A percentile compares a stretch with the other conserved stretches of the same genome.
Conservation (phyloP, 2,113 vertebrate genomes). For the Actinemys pallida region DNA sequence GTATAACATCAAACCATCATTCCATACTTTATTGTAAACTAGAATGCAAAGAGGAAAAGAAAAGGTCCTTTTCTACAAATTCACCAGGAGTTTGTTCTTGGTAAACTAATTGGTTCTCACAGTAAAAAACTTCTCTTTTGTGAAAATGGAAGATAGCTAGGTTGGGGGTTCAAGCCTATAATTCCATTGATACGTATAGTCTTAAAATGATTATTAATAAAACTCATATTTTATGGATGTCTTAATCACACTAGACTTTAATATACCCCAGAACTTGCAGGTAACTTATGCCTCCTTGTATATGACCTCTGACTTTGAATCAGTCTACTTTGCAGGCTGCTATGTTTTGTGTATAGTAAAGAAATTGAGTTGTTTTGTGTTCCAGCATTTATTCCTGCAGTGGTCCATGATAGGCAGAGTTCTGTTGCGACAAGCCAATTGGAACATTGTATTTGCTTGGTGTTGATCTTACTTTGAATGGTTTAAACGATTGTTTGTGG, state of each 20-base stretch:
- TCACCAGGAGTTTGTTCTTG: slow-evolving; percentile 4
- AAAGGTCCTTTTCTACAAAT: background rate
- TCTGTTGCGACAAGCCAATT: background rate
- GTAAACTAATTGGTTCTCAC: background rate
- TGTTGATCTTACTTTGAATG: background rate
- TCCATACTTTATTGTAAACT: background rate
- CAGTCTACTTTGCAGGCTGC: too few relatives aligned
- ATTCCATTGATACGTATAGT: background rate
- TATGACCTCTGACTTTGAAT: background rate
- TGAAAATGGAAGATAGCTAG: background rate
- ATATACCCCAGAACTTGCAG: rapidly evolving
- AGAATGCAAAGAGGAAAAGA: background rate
- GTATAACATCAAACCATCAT: slow-evolving; percentile 39
- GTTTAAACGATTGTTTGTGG: rapidly evolving
- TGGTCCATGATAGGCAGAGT: background rate
- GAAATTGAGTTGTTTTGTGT: background rate
- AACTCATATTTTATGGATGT: background rate
- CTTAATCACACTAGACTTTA: background rate
- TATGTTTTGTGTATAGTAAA: background rate
- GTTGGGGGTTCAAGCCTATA: background rate
- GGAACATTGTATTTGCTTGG: rapidly evolving
- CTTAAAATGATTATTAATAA: background rate
- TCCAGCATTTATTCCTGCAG: background rate
- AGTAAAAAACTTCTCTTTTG: slow-evolving; percentile 4
- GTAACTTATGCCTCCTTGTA: rapidly evolving